Base-by-base conservation (phyloP, 2,888 invertebrate species). In the Drosophila lutescens region DNA sequence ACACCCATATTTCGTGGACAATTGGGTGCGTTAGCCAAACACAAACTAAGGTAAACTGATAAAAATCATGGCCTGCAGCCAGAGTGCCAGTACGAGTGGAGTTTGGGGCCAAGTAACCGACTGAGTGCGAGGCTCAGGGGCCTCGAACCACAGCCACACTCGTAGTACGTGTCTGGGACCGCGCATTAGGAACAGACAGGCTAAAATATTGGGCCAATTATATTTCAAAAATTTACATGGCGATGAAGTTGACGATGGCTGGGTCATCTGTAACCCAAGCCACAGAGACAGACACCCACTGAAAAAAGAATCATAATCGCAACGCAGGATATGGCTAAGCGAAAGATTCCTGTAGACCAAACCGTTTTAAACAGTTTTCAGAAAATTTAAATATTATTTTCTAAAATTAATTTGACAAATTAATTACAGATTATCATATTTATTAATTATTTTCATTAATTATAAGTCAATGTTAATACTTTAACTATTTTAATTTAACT, bases 11-110 rank as follows among this genome's bases (percentile, higher is more conserved):
- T 82, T 70, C 75, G 67, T 74, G 66, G 82, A 72, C 72, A 67
- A 62, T 89, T 85, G 86, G 89, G 88, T 87, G 89, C 89, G 89
- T 85, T 89, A 71, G 88, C 76, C 82, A 81, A 85, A 85, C 88
- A 88, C 53, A 76, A 62, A 68, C 54, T 47, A 59, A 61, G 53
- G 56, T 54, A 63, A 71, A 41, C 86, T 78, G 85, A 85, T 89
- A 81, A 79, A 86, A 89, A 87, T 87, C 88, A 67, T 72, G 76
- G 77, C 79, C 65, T 78, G 77, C 55, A 78, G 68, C 58, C 34
- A 49, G 41, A 59, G 58, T 59, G 40, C 36, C 30, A 32, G 36
- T 60, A 56, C 59, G 62, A 62, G 65, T 47, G 44, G 69, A 55
- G 55, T 54, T 55, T 40, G 13, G 41, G 47, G 53, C 68, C 51